Percentiles rank a stretch among this genome's conserved stretches.
These are phyloP conservation scores for Paedocypris sp. DNA, from an alignment of 2,113 vertebrate species.

Conservation along the genomic window DNA sequence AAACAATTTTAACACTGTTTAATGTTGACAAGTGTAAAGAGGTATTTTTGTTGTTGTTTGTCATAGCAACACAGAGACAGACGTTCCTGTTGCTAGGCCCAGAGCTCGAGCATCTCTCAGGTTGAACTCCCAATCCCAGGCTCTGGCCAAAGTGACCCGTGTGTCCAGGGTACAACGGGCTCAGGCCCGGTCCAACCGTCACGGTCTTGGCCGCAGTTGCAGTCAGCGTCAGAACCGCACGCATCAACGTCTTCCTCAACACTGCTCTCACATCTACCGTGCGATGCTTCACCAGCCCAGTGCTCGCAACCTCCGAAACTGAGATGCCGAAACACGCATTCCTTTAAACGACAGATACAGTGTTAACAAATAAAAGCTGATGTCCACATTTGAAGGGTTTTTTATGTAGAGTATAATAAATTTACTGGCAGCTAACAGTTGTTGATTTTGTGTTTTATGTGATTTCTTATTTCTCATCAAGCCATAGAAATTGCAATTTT, in stretches of 20 bases:
- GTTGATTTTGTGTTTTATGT: too few species aligned
- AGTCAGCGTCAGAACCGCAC: slow-evolving; percentile 78
- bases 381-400: not conserved
- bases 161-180: slow-evolving; percentile 62
- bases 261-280: slow-evolving; percentile 47
- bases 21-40: not conserved
- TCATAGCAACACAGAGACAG: slow-evolving; percentile 45
- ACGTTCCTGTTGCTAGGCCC: slow-evolving; percentile 39
- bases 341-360: not conserved
- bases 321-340: slow-evolving; percentile 36
- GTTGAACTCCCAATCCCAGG: slow-evolving; percentile 45
- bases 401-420: not conserved
- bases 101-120: slow-evolving; percentile 34
- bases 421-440: not conserved
- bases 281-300: slow-evolving; percentile 80
- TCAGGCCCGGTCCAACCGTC: slow-evolving; percentile 57
- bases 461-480: too few species aligned
- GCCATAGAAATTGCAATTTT: too few species aligned
- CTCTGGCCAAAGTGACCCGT: slow-evolving; percentile 64
- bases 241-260: slow-evolving; percentile 57
- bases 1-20: not conserved
- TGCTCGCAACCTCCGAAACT: slow-evolving; percentile 74
- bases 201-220: slow-evolving; percentile 61
- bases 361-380: slow-evolving; percentile 1
- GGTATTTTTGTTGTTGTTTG: not conserved